Evolutionary conservation across 2,797 vertebrate genomes (phyloP), one percentile per base, ranked within the genome.

Genomic region (Anguilla anguilla): DNA sequence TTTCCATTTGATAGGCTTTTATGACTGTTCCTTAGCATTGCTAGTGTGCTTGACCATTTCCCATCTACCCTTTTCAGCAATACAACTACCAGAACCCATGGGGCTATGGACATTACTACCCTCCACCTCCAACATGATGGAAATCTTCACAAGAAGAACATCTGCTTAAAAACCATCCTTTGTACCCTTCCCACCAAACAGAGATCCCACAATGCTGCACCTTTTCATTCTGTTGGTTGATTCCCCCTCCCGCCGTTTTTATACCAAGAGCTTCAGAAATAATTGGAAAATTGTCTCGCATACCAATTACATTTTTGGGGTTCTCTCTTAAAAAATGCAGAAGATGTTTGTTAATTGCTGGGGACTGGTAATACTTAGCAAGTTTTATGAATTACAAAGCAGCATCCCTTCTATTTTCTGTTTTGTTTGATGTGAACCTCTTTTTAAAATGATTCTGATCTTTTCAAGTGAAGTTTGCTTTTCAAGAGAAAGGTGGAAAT

Each of bases 61-160:
- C 72, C 17, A 3, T 55, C 39, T 3, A 17, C 86, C 90, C 93
- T 90, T 86, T 89, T 87, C 96, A 95, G 89, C 95, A 98, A 92
- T 99, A 99, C 88, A 97, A 98, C 49, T 97, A 97, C 39, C 97
- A 98, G 92, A 99, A 97, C 79, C 96, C 97, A 1, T 99, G 98
- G 98, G 98, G 97, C 86, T 99, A 99, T 1, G 98, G 98, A 94
- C 98, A 99, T 93, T 99, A 99, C 97, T 99, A 99, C 91, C 98
- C 98, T 0, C 97, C 97, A 85, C 96, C 98, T 88, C 97, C 98
- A 1, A 99, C 98, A 92, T 99, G 97, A 99, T 96, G 74, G 83
- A 86, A 67, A 28, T 6, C 89, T 31, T 72, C 5, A 83, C 88
- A 92, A 90, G 86, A 91, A 79, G 51, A 51, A 55, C 57, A 82